Conservation (phyloP, 2,888 invertebrate genomes). For the Ligdia adustata region DNA sequence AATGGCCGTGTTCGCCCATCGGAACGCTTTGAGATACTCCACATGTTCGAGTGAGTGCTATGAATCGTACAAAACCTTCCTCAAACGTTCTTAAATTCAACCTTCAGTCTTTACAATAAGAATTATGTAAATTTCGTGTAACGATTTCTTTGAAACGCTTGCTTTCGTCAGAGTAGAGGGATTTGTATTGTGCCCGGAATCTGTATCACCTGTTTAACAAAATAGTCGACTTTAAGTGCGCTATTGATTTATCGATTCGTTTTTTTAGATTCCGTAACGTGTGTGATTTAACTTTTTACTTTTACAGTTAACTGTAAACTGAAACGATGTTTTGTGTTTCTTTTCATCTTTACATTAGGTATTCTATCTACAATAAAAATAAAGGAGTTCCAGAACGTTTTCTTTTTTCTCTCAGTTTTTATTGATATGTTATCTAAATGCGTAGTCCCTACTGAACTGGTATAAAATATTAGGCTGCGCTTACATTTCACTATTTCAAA, state of each 20-base stretch:
- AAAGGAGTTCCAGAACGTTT: too few relatives aligned
- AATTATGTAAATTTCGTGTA: constrained; percentile 2
- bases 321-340: too few relatives aligned
- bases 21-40: constrained; percentile 69
- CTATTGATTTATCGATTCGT: constrained; percentile 29
- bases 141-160: constrained; percentile 17
- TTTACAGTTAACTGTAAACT: too few relatives aligned
- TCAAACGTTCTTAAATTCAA: constrained; percentile 19
- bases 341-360: too few relatives aligned
- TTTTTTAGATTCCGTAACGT: not conserved
- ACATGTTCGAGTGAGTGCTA: constrained; percentile 52
- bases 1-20: constrained; percentile 60
- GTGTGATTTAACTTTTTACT: too few relatives aligned
- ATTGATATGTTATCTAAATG: too few relatives aligned
- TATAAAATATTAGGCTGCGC: too few relatives aligned
- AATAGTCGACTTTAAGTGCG: constrained; percentile 44
- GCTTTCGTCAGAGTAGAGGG: constrained; percentile 28
- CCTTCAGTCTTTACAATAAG: constrained; percentile 18
- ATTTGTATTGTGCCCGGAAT: constrained; percentile 47
- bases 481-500: constrained; percentile 41
- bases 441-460: too few relatives aligned
- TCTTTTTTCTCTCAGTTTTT: too few relatives aligned
- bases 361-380: too few relatives aligned
- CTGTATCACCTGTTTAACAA: constrained; percentile 53
- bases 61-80: constrained; percentile 39